Conservation (phyloP, 2,888 invertebrate species). For the Protodeltote pygarga region DNA sequence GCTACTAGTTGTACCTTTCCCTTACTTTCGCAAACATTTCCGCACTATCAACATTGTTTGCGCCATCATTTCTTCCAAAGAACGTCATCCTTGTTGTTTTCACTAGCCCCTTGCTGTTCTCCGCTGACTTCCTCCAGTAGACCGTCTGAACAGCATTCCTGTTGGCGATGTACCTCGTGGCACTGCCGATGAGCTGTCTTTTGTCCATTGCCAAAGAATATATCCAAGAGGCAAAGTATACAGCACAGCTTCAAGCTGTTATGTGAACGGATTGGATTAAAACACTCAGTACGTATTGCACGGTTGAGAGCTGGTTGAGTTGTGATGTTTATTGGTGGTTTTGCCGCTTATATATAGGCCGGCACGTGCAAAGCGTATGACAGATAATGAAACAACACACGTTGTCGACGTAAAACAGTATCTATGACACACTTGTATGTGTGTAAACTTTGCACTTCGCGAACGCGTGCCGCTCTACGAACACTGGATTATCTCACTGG, state of each 20-base stretch:
- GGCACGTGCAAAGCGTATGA: conserved; percentile 64
- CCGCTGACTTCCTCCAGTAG: conserved; percentile 89
- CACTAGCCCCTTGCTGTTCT: conserved; percentile 79
- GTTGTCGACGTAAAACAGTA: conserved; percentile 50
- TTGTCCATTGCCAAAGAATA: conserved; percentile 73
- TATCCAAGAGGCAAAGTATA: conserved; percentile 30
- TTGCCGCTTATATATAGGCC: conserved; percentile 57
- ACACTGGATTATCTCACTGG: conserved; percentile 29
- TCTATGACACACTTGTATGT: conserved; percentile 52
- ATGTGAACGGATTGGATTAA: background rate
- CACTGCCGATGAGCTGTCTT: conserved; percentile 88
- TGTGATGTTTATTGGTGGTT: conserved; percentile 21
- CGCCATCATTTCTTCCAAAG: conserved; percentile 84
- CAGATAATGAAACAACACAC: conserved; percentile 62
- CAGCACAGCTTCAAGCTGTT: conserved; percentile 35
- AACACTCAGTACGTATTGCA: conserved; percentile 14
- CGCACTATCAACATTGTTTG: conserved; percentile 77
- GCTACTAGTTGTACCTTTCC: conserved; percentile 71
- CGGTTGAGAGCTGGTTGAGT: conserved; percentile 13
- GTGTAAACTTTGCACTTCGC: conserved; percentile 71
- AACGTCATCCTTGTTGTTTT: conserved; percentile 87
- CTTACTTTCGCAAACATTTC: conserved; percentile 81
- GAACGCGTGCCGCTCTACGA: conserved; percentile 62
- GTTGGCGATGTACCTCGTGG: conserved; percentile 91
- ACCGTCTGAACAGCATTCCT: conserved; percentile 92